Evolutionary conservation across 2,113 vertebrate species (phyloP).

Genomic region (Tragelaphus imberbis): DNA sequence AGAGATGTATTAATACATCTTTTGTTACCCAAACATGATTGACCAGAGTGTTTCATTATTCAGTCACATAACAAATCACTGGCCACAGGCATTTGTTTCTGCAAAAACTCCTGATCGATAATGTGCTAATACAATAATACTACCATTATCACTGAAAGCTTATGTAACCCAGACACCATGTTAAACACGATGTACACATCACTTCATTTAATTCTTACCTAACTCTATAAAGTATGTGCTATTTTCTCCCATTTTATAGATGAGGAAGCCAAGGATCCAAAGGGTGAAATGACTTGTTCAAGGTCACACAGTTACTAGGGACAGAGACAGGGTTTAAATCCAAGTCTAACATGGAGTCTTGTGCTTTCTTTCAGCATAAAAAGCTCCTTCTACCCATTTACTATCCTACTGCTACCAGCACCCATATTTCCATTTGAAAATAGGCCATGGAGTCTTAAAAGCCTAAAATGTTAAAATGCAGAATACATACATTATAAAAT

Average conservation of each 20-base stretch:
- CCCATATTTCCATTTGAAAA: background rate
- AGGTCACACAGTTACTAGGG: background rate
- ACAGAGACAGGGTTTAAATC: background rate
- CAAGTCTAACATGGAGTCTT: background rate
- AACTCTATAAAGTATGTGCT: background rate
- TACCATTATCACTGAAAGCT: background rate
- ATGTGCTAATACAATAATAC: background rate
- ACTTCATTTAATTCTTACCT: background rate
- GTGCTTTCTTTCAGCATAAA: background rate
- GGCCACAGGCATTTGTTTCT: background rate
- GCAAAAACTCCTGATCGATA: background rate
- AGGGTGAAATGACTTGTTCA: background rate
- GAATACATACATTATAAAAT: background rate
- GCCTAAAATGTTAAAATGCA: background rate
- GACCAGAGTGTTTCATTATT: background rate
- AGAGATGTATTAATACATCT: background rate
- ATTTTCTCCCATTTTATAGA: background rate
- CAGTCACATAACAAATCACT: background rate
- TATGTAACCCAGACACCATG: background rate
- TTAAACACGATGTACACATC: background rate
- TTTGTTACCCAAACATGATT: background rate
- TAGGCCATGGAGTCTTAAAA: background rate
- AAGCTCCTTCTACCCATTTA: background rate
- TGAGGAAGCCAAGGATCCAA: background rate
- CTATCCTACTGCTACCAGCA: background rate